Percentiles rank a stretch among this genome's conserved stretches.
phyloP scores from a whole-genome alignment of 2,888 invertebrate genomes.

The Volucella inflata region DNA sequence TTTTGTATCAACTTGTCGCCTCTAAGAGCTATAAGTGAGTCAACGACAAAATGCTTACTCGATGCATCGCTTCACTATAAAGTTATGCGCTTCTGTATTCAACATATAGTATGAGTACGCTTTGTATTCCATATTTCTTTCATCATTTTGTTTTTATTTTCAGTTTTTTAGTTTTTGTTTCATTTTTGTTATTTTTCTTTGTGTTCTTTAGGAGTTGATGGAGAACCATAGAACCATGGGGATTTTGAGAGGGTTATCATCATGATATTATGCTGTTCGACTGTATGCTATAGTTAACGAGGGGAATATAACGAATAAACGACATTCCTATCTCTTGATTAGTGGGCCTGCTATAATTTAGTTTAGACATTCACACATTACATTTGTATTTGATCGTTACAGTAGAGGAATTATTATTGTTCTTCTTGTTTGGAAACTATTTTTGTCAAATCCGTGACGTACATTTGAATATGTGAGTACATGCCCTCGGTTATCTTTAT shows the following conservation, averaged over 20 bases:
- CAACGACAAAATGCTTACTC: neutral
- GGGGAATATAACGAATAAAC: constrained; percentile 24
- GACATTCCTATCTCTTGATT: neutral
- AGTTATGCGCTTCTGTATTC: neutral
- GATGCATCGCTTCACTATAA: constrained; percentile 3
- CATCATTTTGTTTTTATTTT: constrained; percentile 20
- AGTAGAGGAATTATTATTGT: no score
- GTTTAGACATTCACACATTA: no score
- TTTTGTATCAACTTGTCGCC: constrained; percentile 35
- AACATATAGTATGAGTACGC: neutral
- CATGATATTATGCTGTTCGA: constrained; percentile 2
- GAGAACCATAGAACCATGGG: neutral
- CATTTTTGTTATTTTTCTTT: neutral
- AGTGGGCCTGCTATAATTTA: no score
- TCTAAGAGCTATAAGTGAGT: constrained; percentile 15
- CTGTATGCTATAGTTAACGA: constrained; percentile 19
- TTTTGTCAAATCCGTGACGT: no score
- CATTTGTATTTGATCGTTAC: no score
- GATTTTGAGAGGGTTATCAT: constrained; percentile 13
- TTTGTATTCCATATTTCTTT: constrained; percentile 10
- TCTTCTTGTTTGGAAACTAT: no score
- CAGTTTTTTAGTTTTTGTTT: neutral
- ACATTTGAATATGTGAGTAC: neutral
- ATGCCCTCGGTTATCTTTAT: no score
- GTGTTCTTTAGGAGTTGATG: neutral